Percentiles rank a stretch among this genome's conserved stretches.
Evolutionary conservation across 35 echinoderm and acorn worm species (phyloP).

Genomic region (Ophiothrix spiculata): DNA sequence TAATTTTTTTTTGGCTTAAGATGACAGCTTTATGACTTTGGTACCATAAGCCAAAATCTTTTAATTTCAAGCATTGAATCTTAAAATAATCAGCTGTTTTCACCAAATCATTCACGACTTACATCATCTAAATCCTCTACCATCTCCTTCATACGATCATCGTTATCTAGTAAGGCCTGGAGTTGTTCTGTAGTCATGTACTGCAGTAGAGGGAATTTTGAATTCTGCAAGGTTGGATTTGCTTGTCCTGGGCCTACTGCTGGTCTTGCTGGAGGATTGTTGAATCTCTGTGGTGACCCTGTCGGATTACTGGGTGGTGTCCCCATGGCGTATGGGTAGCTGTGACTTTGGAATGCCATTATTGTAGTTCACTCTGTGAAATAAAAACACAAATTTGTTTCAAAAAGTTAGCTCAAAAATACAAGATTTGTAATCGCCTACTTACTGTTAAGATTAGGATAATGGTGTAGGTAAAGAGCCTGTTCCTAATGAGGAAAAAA

Average conservation of each 20-base stretch:
- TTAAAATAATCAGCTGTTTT: neutral
- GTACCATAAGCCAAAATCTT: neutral
- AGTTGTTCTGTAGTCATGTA: slow-evolving; percentile 42
- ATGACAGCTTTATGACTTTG: neutral
- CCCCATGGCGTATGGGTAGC: neutral
- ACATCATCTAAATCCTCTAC: slow-evolving; percentile 42
- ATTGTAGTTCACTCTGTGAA: too few species aligned
- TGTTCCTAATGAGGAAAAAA: too few species aligned
- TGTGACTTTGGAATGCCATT: too few species aligned
- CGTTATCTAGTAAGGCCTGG: slow-evolving; percentile 30
- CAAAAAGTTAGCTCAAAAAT: too few species aligned
- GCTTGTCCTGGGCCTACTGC: neutral
- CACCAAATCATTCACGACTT: neutral
- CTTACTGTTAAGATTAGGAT: too few species aligned
- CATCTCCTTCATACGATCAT: slow-evolving; percentile 29
- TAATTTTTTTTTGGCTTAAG: too few species aligned
- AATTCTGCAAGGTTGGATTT: neutral
- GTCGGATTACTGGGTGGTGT: neutral
- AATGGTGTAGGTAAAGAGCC: too few species aligned
- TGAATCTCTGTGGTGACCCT: neutral
- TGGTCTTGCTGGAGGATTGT: neutral
- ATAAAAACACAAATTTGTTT: too few species aligned
- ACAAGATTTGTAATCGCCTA: too few species aligned
- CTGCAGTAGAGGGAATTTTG: slow-evolving; percentile 35
- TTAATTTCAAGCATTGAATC: neutral